Evolutionary conservation across 35 echinoderm and acorn worm species (phyloP).

Genomic region (Nesometra sesokonis): DNA sequence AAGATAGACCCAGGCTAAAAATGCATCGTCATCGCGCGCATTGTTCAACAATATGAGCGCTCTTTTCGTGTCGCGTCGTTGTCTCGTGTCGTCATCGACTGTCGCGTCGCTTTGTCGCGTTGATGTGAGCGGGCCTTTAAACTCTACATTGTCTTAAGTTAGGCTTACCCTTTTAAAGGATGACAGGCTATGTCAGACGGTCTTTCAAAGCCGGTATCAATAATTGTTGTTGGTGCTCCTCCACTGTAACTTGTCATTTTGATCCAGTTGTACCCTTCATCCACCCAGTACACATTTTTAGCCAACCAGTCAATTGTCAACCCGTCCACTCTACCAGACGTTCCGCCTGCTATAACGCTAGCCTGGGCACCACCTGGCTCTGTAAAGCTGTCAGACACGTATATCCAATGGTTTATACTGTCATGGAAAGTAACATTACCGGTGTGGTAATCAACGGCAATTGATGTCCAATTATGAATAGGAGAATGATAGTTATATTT

Average conservation of each 20-base stretch:
- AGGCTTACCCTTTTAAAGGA: neutral
- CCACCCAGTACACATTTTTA: constrained; percentile 9
- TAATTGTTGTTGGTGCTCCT: neutral
- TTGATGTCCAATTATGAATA: neutral
- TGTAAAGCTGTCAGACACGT: neutral
- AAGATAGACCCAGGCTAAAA: no score
- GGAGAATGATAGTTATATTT: no score
- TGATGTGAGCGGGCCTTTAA: no score
- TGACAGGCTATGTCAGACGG: neutral
- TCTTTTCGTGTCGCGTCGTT: no score
- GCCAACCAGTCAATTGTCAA: constrained; percentile 4
- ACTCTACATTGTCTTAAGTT: no score
- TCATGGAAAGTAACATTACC: neutral
- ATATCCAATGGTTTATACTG: neutral
- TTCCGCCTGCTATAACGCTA: neutral
- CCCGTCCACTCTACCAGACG: neutral
- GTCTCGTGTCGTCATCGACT: no score
- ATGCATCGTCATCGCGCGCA: no score
- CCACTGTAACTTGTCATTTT: neutral
- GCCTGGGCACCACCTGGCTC: neutral
- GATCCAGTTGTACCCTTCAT: constrained; percentile 5
- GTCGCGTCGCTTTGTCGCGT: no score
- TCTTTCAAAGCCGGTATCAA: neutral
- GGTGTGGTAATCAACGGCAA: neutral
- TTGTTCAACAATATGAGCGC: no score